Conservation (phyloP, 2,888 invertebrate genomes). For the Timema cristinae region DNA sequence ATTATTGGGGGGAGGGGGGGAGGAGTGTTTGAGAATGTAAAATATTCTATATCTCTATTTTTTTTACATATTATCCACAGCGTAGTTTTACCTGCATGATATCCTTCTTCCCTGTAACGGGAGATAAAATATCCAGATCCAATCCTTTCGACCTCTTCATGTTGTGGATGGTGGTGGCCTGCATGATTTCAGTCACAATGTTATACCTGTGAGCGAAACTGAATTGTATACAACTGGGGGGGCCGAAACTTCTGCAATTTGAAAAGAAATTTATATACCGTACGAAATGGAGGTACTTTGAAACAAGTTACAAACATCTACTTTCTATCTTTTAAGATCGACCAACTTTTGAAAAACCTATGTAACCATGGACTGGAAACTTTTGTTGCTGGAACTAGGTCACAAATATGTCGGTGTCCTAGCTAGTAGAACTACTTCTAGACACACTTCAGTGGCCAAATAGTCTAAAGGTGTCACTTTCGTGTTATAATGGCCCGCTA, state of each 20-base stretch:
- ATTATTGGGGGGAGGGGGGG: too few relatives aligned
- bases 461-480: too few relatives aligned
- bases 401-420: too few relatives aligned
- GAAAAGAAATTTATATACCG: background rate
- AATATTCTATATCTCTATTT: background rate
- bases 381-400: too few relatives aligned
- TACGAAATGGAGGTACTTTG: too few relatives aligned
- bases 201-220: constrained; percentile 57
- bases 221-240: constrained; percentile 4
- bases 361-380: too few relatives aligned
- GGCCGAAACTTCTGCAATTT: constrained; percentile 2
- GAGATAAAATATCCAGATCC: constrained; percentile 60
- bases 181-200: constrained; percentile 89
- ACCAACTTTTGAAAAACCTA: too few relatives aligned
- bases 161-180: constrained; percentile 87
- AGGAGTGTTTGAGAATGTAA: background rate
- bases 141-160: constrained; percentile 80
- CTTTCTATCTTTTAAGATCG: too few relatives aligned
- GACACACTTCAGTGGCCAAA: too few relatives aligned
- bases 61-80: background rate
- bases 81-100: constrained; percentile 45
- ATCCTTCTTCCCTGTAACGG: constrained; percentile 66
- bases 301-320: too few relatives aligned
- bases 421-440: too few relatives aligned
- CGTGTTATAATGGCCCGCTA: too few relatives aligned